Conservation (phyloP, 2,113 vertebrate species). For the Mionectes macconnelli region DNA sequence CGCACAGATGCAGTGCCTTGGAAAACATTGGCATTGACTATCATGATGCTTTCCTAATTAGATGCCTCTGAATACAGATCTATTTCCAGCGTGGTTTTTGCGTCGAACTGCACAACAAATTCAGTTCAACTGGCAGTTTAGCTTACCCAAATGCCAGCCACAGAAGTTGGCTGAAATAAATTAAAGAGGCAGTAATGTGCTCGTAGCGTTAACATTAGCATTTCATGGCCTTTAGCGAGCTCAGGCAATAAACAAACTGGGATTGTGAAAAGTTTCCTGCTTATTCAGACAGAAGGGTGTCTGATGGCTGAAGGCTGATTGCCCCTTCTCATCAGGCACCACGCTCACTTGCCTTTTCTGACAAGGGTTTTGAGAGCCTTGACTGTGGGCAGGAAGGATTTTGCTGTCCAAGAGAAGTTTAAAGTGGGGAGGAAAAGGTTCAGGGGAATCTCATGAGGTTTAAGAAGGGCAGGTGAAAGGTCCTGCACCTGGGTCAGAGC, state of each 20-base stretch:
- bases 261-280: background rate
- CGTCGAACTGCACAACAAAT: constrained; percentile 44
- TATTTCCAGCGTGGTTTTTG: constrained; percentile 14
- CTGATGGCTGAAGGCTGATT: background rate
- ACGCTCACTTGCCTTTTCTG: background rate
- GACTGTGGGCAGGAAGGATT: accelerated
- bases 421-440: background rate
- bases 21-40: constrained; percentile 46
- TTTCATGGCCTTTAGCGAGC: constrained; percentile 42
- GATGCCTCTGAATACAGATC: constrained; percentile 30
- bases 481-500: background rate
- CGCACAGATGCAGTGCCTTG: constrained; percentile 46
- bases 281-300: background rate
- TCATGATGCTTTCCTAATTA: constrained; percentile 64
- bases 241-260: constrained; percentile 41
- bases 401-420: background rate
- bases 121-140: constrained; percentile 47
- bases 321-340: background rate
- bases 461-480: background rate
- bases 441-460: accelerated
- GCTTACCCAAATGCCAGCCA: constrained; percentile 60
- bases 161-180: constrained; percentile 56
- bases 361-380: background rate
- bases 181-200: constrained; percentile 68
- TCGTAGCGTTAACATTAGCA: constrained; percentile 47